Evolutionary conservation across 2,113 vertebrate genomes (phyloP), one percentile per base, ranked within the genome.

Genomic region (Smithornis capensis): DNA sequence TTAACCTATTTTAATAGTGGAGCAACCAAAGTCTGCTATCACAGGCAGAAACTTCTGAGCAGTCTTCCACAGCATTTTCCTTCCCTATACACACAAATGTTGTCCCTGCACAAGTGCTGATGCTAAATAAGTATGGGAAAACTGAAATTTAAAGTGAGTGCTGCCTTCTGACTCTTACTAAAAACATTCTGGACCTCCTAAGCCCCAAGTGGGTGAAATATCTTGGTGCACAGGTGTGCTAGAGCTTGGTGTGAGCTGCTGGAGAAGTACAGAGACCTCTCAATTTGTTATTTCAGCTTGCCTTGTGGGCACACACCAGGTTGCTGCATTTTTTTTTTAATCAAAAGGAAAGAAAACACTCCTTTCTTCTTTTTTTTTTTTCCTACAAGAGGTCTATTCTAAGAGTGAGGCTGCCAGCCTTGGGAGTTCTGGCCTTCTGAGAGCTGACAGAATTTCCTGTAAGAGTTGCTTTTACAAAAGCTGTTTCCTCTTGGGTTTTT

Each of bases 391-490:
- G 11, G 7, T 68, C 27, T 91, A 7, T 84, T 87, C 4, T 7
- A 73, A 71, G 24, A 84, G 40, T 0, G 3, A 85, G 44, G 28
- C 28, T 33, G n/a, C 40, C 23, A 59, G 3, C 49, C 57, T 82
- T 10, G 4, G 40, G 62, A 93, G 25, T 73, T 65, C 40, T 68
- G 90, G 45, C 49, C 50, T 90, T 85, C 55, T 10, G 4, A 79
- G 65, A 88, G 78, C 31, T 87, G 53, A 85, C 82, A 87, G 56
- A 89, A 92, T 90, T 95, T 96, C 83, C 88, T 86, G 75, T 50
- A 52, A 64, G 57, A 63, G 14, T 14, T 65, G 64, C 68, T 84
- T 57, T 90, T 67, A 57, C 27, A 90, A 92, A 90, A 68, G 52
- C 35, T 52, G 38, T 65, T 93, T 95, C 81, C 60, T 94, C 35